Conservation (phyloP, 1,140 invertebrate species). For the Fopius arisanus region DNA sequence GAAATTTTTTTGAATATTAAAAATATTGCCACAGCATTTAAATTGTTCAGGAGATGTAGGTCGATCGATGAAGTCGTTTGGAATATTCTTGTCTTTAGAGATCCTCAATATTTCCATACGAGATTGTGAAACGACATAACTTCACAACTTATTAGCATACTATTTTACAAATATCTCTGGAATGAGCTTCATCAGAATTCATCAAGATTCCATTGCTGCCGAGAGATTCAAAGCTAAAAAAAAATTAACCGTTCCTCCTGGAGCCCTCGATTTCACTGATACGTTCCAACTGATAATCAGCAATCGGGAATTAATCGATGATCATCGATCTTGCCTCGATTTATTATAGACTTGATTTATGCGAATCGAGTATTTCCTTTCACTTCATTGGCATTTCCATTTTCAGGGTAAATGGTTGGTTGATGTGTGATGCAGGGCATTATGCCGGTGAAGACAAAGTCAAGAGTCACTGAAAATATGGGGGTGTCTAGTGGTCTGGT, state of each 20-base stretch:
- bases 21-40: too few relatives aligned
- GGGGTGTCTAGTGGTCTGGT: slow-evolving; percentile 61
- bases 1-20: too few relatives aligned
- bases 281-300: too few relatives aligned
- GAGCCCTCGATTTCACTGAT: too few relatives aligned
- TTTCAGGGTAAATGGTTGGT: slow-evolving; percentile 46
- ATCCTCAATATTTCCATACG: neutral
- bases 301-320: too few relatives aligned
- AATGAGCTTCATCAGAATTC: too few relatives aligned
- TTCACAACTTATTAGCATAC: neutral
- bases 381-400: slow-evolving; percentile 21
- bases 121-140: neutral
- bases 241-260: too few relatives aligned
- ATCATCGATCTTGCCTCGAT: too few relatives aligned
- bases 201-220: too few relatives aligned
- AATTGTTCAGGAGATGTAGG: neutral
- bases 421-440: slow-evolving; percentile 57
- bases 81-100: neutral
- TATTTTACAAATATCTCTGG: neutral
- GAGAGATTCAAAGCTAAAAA: too few relatives aligned
- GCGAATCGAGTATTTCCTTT: neutral
- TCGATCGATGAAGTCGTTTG: neutral
- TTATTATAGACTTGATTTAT: neutral
- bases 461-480: slow-evolving; percentile 59
- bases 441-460: slow-evolving; percentile 63